phyloP scores from a whole-genome alignment of 2,888 invertebrate species.

The Caenorhabditis sinica region DNA sequence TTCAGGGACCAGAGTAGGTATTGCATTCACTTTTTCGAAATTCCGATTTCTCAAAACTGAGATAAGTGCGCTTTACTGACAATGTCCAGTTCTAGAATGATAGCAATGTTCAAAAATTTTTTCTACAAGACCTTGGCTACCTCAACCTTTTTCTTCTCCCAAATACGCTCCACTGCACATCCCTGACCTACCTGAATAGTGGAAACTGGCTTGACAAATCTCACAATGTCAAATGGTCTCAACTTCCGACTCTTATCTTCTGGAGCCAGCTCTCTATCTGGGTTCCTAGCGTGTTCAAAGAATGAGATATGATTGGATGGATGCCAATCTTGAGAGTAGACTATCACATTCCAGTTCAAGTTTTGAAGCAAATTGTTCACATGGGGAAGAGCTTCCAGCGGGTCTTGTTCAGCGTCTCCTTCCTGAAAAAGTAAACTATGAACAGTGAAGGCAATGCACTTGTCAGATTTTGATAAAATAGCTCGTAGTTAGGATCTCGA shows the following conservation, averaged over 20 bases:
- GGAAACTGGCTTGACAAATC: constrained; percentile 90
- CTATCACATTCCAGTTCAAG: constrained; percentile 71
- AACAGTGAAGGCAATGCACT: no score
- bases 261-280: constrained; percentile 75
- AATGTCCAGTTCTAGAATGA: no score
- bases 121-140: no score
- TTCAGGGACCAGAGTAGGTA: no score
- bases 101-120: no score
- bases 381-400: constrained; percentile 77
- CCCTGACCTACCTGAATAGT: constrained; percentile 67
- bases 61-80: no score
- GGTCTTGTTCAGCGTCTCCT: constrained; percentile 80
- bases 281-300: constrained; percentile 89
- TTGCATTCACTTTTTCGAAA: no score
- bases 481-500: no score
- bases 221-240: constrained; percentile 91
- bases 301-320: constrained; percentile 96
- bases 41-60: no score
- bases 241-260: constrained; percentile 78
- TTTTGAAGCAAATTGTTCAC: constrained; percentile 76
- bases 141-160: no score
- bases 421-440: constrained; percentile 62
- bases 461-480: no score
- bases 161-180: no score
- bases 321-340: constrained; percentile 96